A percentile compares a stretch with the other conserved stretches of the same genome.
phyloP scores from a whole-genome alignment of 2,888 invertebrate species.

The Drosophila parthenogenetica region DNA sequence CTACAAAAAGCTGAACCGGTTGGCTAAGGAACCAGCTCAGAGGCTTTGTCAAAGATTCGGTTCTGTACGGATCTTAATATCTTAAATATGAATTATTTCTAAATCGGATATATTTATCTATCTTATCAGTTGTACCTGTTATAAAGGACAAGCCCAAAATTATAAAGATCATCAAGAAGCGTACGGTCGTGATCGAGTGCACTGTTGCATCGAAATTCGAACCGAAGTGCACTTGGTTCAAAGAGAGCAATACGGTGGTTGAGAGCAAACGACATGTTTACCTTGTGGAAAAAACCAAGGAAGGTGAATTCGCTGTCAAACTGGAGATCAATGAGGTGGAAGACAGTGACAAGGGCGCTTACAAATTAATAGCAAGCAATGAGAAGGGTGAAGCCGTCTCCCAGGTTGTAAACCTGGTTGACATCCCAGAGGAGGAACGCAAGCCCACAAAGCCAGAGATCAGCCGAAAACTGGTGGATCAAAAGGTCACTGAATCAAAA shows the following conservation, averaged over 20 bases:
- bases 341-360: slow-evolving; percentile 93
- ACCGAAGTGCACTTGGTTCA: slow-evolving; percentile 97
- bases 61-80: no score
- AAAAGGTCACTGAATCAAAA: slow-evolving; percentile 90
- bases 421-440: slow-evolving; percentile 91
- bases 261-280: slow-evolving; percentile 86
- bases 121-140: slow-evolving; percentile 92
- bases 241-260: slow-evolving; percentile 91
- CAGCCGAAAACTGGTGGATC: slow-evolving; percentile 90
- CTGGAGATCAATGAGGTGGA: slow-evolving; percentile 94
- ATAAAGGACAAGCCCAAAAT: slow-evolving; percentile 97
- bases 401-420: slow-evolving; percentile 93
- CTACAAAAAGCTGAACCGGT: no score
- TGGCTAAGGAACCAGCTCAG: no score
- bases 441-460: slow-evolving; percentile 93
- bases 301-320: slow-evolving; percentile 96
- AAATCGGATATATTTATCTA: neutral
- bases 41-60: no score
- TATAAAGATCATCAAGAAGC: slow-evolving; percentile 95
- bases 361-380: slow-evolving; percentile 95
- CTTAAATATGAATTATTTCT: no score
- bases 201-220: slow-evolving; percentile 96
- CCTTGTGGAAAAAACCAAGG: slow-evolving; percentile 82
- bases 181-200: slow-evolving; percentile 96
- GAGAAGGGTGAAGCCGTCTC: slow-evolving; percentile 97